Percentiles rank a stretch among this genome's conserved stretches.
phyloP scores from a whole-genome alignment of 1,140 invertebrate genomes.

The Hylyphantes graminicola region DNA sequence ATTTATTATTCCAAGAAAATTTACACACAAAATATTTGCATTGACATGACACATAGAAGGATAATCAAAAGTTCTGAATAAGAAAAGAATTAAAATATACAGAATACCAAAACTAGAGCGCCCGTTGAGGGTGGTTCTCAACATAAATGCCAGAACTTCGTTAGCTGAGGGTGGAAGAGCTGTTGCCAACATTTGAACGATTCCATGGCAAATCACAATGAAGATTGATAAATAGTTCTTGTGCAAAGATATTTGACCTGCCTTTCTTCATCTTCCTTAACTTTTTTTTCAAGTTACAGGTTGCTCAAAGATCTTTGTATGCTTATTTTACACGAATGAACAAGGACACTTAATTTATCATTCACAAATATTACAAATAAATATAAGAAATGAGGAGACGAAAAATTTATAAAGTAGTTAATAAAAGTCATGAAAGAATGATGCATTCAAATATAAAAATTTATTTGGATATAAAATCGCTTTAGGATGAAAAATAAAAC shows the following conservation, averaged over 20 bases:
- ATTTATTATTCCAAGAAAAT: conserved; percentile 45
- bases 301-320: background rate
- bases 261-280: conserved; percentile 1
- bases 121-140: background rate
- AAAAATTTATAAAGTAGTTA: background rate
- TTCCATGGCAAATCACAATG: conserved; percentile 33
- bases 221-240: conserved; percentile 10
- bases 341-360: conserved; percentile 8
- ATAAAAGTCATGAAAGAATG: background rate
- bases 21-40: conserved; percentile 21
- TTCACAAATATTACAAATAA: conserved; percentile 30
- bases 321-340: background rate
- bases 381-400: conserved; percentile 10
- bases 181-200: conserved; percentile 6
- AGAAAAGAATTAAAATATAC: conserved; percentile 39
- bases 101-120: conserved; percentile 27
- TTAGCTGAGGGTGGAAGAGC: conserved; percentile 37
- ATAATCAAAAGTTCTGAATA: conserved; percentile 24
- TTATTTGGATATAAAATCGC: no score
- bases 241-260: conserved; percentile 11
- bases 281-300: background rate
- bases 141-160: background rate
- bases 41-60: conserved; percentile 10
- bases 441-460: no score
- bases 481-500: no score